Conservation (phyloP, 1,140 invertebrate species). For the Drosophila asahinai region DNA sequence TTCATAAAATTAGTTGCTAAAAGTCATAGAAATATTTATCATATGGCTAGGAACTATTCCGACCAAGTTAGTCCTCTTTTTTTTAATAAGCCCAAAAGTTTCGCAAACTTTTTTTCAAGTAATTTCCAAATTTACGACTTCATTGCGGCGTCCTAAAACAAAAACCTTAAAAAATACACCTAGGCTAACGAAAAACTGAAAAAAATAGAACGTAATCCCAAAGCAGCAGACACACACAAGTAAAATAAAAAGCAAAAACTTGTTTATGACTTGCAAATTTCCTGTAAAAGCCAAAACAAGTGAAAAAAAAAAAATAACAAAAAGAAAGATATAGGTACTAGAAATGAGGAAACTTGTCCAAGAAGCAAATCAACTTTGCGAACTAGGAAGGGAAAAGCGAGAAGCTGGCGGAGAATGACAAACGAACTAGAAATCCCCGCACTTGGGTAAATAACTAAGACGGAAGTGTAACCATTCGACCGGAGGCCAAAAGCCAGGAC, state of each 20-base stretch:
- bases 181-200: constrained; percentile 22
- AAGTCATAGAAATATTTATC: constrained; percentile 30
- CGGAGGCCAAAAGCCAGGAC: constrained; percentile 23
- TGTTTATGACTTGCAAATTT: constrained; percentile 83
- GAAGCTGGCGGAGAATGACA: constrained; percentile 49
- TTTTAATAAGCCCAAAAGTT: constrained; percentile 47
- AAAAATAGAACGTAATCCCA: constrained; percentile 32
- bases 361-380: constrained; percentile 46
- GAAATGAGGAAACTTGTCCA: constrained; percentile 51
- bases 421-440: constrained; percentile 79
- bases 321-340: constrained; percentile 10
- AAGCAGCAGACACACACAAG: constrained; percentile 44
- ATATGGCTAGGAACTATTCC: constrained; percentile 20
- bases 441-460: constrained; percentile 77
- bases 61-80: background rate
- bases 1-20: constrained; percentile 6
- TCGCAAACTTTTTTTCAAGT: constrained; percentile 30
- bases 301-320: constrained; percentile 38
- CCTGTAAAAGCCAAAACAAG: constrained; percentile 69
- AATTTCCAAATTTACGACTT: constrained; percentile 53
- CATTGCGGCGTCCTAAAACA: constrained; percentile 35
- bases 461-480: constrained; percentile 72
- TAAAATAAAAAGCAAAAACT: constrained; percentile 79
- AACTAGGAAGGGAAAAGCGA: constrained; percentile 10
- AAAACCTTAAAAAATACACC: constrained; percentile 50